Base-by-base conservation (phyloP, 2,797 vertebrate species). In the Oreonectes daqikongensis region DNA sequence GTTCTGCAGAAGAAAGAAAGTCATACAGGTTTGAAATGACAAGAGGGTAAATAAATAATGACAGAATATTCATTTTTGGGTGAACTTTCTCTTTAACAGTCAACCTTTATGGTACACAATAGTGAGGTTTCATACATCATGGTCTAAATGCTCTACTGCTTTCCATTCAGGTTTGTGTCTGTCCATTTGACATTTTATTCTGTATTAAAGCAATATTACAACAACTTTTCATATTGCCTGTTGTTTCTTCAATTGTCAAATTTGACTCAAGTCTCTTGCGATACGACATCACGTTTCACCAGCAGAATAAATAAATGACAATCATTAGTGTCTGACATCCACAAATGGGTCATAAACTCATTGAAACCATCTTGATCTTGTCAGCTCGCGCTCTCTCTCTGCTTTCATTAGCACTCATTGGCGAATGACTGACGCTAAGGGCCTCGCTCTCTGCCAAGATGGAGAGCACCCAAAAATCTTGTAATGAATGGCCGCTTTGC, bases 381-480 rank as follows among this genome's bases (percentile, higher is more conserved):
- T 77, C 75, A 77, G 59, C 8, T 38, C 18, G 20, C 22, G 17
- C 69, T 72, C 63, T 67, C 12, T 55, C 65, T 52, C 69, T 24
- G 65, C 32, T 72, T 69, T 55, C 28, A 40, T 74, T 66, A 61
- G 59, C 48, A 55, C 44, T 63, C 59, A 63, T 64, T 70, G 75
- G 75, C 67, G 55, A 64, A 55, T 77, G 46, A 64, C 32, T 70
- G 67, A 77, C 32, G 22, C 75, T 64, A 48, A 69, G 75, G 75
- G 59, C 67, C 48, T 42, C 5, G 8, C 22, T 32, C 26, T 64
- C 26, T 63, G 75, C 75, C 75, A 77, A 77, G 59, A 77, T 77
- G 75, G 75, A 77, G 59, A 52, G 75, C 68, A 64, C 67, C 67
- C 75, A 77, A 77, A 77, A 77, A 55, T 77, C 75, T 77, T 9